These are phyloP conservation scores for Glomeris marginata DNA, from an alignment of 2,888 invertebrate species.

Conservation along the genomic window DNA sequence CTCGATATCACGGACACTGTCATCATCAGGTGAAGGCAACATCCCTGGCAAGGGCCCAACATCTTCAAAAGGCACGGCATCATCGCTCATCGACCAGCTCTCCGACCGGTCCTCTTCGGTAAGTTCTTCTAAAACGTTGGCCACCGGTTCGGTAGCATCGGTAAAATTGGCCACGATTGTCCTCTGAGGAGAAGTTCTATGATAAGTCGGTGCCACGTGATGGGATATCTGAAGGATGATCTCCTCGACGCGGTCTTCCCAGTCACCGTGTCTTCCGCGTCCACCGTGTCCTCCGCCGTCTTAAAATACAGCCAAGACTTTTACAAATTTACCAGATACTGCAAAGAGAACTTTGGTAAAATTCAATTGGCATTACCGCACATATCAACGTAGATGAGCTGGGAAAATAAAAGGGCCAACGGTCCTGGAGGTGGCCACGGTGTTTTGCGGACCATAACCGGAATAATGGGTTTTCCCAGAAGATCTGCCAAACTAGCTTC, in stretches of 20 bases:
- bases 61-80: too few relatives aligned
- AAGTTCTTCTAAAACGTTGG: too few relatives aligned
- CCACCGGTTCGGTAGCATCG: too few relatives aligned
- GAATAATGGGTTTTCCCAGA: conserved; percentile 33
- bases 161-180: too few relatives aligned
- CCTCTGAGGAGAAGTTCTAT: background rate
- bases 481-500: conserved; percentile 33
- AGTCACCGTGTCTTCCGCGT: conserved; percentile 20
- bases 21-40: too few relatives aligned
- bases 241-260: conserved; percentile 20
- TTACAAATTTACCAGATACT: background rate
- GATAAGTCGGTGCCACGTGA: conserved; percentile 8
- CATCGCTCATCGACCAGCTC: too few relatives aligned
- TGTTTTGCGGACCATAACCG: conserved; percentile 30
- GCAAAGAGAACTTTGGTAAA: background rate
- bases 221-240: conserved; percentile 15
- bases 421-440: conserved; percentile 35
- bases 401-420: conserved; percentile 31
- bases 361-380: conserved; percentile 26
- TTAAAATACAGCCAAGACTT: too few relatives aligned
- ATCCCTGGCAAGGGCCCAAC: too few relatives aligned
- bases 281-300: conserved; percentile 23
- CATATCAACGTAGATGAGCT: conserved; percentile 32
- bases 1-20: too few relatives aligned
- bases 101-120: too few relatives aligned